Evolutionary conservation across 2,888 invertebrate genomes (phyloP), one percentile per base, ranked within the genome.

Genomic region (Myathropa florea): DNA sequence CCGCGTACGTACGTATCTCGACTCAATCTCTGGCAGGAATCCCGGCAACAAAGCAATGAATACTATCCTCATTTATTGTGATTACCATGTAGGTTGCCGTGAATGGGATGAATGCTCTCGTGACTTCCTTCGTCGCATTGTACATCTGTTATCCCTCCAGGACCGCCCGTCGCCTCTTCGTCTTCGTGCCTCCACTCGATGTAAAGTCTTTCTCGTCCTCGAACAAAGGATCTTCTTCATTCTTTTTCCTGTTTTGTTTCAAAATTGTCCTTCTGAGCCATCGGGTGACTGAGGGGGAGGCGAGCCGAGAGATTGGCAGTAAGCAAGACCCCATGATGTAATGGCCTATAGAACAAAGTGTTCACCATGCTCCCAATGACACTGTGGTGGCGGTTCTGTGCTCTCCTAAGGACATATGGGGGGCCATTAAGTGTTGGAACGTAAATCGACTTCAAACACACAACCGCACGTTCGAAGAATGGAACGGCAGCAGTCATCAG

Each of bases 331-430:
- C 39, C 30, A 21, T 39, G n/a, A 24, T 68, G 67, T 82, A 85
- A 85, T 85, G 77, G 82, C 85, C 82, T 85, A 82, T 82, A 82
- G 72, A 85, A 82, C 68, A 77, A 85, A 85, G 77, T 75, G 82
- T 77, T 68, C 82, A 68, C 72, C 72, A 77, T 75, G 59, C 77
- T 60, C 63, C n/a, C 59, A 77, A 70, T 65, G 78, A 72, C 77
- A 77, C 65, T 72, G 57, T 60, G 75, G 70, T 65, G 46, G 30
- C 59, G 71, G 65, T 65, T 61, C 60, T 71, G 30, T 61, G 23
- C 39, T 67, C 80, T 84, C 71, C 76, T 81, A 76, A 61, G 71
- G 81, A 73, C 85, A 82, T 85, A 82, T 85, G 85, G 85, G 77
- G n/a, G 70, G 82, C 59, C 59, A 79, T 86, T 78, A 82, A 83